Evolutionary conservation across 53 echinoderm and acorn worm species (phyloP).

Genomic region (Henricia sp.): DNA sequence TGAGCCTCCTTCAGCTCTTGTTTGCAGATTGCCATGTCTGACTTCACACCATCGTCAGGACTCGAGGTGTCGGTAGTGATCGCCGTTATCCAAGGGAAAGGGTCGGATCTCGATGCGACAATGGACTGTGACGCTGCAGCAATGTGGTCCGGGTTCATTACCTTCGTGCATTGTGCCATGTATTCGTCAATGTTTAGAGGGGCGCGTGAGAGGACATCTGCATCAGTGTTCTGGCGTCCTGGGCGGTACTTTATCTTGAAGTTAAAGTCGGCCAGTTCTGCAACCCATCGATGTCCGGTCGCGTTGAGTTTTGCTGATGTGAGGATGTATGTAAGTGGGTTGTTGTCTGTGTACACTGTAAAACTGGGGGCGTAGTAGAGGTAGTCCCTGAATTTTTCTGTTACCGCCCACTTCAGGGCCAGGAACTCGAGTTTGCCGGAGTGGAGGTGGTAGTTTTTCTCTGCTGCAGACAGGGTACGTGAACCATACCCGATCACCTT

Average conservation of each 20-base stretch:
- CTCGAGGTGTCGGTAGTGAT: conserved; percentile 1
- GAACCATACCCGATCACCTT: conserved; percentile 67
- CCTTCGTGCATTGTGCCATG: conserved; percentile 16
- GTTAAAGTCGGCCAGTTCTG: conserved; percentile 25
- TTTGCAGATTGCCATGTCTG: not conserved
- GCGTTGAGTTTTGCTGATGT: conserved; percentile 7
- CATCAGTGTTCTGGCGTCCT: conserved; percentile 55
- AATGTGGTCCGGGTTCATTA: conserved; percentile 11
- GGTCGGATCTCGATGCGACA: not conserved
- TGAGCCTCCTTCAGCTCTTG: conserved; percentile 51
- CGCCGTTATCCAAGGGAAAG: not conserved
- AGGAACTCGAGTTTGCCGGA: conserved; percentile 65
- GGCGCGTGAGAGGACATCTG: conserved; percentile 43
- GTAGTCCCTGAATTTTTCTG: conserved; percentile 45
- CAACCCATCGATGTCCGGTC: conserved; percentile 17
- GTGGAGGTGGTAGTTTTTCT: conserved; percentile 70
- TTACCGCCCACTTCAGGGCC: conserved; percentile 48
- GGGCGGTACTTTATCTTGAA: conserved; percentile 45
- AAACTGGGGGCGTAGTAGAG: conserved; percentile 28
- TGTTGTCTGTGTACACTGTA: not conserved
- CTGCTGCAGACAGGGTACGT: conserved; percentile 54
- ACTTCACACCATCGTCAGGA: conserved; percentile 11
- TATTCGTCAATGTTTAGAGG: conserved; percentile 1
- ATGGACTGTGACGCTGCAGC: conserved; percentile 5
- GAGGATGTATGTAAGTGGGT: conserved; percentile 4